Evolutionary conservation across 2,888 invertebrate genomes (phyloP).

Genomic region (Meghimatium bilineatum): DNA sequence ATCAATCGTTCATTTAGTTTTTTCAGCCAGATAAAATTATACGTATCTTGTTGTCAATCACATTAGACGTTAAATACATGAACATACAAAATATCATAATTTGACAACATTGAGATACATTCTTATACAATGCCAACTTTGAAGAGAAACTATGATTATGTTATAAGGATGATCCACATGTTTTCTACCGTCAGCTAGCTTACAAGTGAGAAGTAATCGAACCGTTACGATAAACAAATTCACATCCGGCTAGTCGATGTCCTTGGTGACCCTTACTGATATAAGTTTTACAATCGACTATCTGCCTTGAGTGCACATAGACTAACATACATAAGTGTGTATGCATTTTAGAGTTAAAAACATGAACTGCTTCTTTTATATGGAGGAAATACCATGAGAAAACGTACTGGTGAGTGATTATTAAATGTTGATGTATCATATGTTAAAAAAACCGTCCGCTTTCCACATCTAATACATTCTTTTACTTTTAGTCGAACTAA

Average conservation of each 20-base stretch:
- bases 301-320: neutral
- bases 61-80: too few relatives aligned
- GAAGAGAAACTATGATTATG: too few relatives aligned
- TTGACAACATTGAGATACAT: too few relatives aligned
- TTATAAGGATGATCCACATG: too few relatives aligned
- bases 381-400: neutral
- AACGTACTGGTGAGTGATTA: neutral
- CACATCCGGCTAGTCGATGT: conserved; percentile 34
- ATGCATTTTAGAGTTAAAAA: neutral
- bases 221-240: conserved; percentile 19
- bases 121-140: too few relatives aligned
- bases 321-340: neutral
- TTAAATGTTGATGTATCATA: neutral
- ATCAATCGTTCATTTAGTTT: too few relatives aligned
- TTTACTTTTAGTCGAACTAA: too few relatives aligned
- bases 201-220: conserved; percentile 15
- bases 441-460: too few relatives aligned
- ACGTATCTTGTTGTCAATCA: too few relatives aligned
- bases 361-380: neutral
- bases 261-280: conserved; percentile 32
- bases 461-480: too few relatives aligned
- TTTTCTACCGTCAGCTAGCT: neutral
- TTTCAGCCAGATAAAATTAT: too few relatives aligned
- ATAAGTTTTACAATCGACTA: neutral
- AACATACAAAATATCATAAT: too few relatives aligned